Evolutionary conservation across 2,113 vertebrate genomes (phyloP).

Genomic region (Vulpes lagopus): DNA sequence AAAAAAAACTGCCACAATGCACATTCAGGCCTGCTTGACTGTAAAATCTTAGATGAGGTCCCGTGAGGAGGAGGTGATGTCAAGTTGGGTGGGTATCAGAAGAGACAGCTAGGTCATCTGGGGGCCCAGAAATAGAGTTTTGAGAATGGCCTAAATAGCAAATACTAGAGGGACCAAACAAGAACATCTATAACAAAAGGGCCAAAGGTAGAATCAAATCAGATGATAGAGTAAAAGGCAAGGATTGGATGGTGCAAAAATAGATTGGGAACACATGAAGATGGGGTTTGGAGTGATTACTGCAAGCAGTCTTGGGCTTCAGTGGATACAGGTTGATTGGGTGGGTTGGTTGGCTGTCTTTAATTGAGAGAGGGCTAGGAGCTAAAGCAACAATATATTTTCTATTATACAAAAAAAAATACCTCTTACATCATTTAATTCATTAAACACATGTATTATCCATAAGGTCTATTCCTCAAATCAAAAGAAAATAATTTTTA

Average conservation of each 20-base stretch:
- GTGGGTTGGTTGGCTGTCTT: background rate
- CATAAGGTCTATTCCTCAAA: background rate
- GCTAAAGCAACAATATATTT: background rate
- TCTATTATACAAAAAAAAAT: background rate
- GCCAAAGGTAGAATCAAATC: background rate
- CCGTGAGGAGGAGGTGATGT: background rate
- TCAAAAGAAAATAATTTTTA: slow-evolving; percentile 2
- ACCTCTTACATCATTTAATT: background rate
- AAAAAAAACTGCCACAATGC: background rate
- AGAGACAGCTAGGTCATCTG: background rate
- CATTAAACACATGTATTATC: background rate
- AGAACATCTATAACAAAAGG: background rate
- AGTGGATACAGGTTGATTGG: background rate
- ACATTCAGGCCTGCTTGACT: background rate
- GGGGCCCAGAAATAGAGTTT: background rate
- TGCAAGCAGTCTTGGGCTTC: background rate
- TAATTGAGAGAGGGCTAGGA: background rate
- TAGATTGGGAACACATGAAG: background rate
- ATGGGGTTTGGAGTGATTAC: background rate
- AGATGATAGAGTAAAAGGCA: background rate
- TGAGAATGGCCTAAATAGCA: background rate
- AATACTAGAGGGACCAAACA: background rate
- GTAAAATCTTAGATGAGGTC: background rate
- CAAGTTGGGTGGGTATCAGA: background rate
- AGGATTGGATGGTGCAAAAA: background rate